A percentile compares a stretch with the other conserved stretches of the same genome.
phyloP scores from a whole-genome alignment of 2,888 invertebrate genomes.

The Lucinisca nassula region DNA sequence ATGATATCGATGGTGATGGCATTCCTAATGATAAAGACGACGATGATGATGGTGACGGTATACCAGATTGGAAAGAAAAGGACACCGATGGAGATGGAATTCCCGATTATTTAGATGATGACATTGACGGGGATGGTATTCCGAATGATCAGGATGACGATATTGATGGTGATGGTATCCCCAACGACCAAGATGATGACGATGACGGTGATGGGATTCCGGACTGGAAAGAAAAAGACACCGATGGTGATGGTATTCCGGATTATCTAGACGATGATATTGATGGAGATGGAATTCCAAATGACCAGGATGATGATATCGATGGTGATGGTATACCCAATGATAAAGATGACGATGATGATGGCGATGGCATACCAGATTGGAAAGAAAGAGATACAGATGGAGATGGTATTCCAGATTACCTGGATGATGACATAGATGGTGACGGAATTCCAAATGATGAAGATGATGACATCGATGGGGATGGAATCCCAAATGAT shows the following conservation, averaged over 20 bases:
- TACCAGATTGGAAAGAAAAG: slow-evolving; percentile 79
- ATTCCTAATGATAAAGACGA: slow-evolving; percentile 75
- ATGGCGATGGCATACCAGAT: slow-evolving; percentile 78
- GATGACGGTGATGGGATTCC: slow-evolving; percentile 78
- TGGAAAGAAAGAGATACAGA: slow-evolving; percentile 77
- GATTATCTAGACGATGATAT: slow-evolving; percentile 79
- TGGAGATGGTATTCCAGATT: slow-evolving; percentile 83
- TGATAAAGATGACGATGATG: slow-evolving; percentile 74
- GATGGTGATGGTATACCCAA: slow-evolving; percentile 81
- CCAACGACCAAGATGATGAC: slow-evolving; percentile 72
- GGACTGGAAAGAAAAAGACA: slow-evolving; percentile 70
- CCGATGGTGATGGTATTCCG: slow-evolving; percentile 83
- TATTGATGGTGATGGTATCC: slow-evolving; percentile 81
- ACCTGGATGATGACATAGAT: slow-evolving; percentile 79
- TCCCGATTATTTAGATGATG: slow-evolving; percentile 82
- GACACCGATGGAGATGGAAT: slow-evolving; percentile 84
- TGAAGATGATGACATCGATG: slow-evolving; percentile 65
- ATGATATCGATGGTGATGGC: slow-evolving; percentile 81
- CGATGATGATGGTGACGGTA: slow-evolving; percentile 79
- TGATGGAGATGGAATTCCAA: slow-evolving; percentile 84
- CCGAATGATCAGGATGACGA: slow-evolving; percentile 81
- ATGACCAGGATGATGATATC: slow-evolving; percentile 78
- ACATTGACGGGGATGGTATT: slow-evolving; percentile 83
- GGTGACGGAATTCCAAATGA: slow-evolving; percentile 79
- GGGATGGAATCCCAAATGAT: slow-evolving; percentile 85